Base-by-base conservation (phyloP, 2,797 vertebrate genomes). In the Hydrophis major region DNA sequence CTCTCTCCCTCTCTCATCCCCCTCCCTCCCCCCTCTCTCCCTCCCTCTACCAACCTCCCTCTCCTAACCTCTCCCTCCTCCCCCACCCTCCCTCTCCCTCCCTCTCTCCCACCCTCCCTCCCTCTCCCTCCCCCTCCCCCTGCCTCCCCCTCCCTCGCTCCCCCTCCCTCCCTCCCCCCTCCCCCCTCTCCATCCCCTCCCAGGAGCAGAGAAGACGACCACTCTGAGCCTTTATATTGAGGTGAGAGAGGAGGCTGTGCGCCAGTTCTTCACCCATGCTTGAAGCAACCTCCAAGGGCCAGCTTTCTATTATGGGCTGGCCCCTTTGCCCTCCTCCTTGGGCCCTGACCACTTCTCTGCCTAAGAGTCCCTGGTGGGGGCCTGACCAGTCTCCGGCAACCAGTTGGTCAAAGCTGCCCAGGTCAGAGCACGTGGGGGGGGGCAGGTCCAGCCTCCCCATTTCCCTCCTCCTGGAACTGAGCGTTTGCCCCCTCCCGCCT, bases 121-220 rank as follows among this genome's bases (percentile, higher is more conserved):
- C 1, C 56, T 1, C 16, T 20, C 16, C 4, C 56, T 5, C 56
- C 1, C 56, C 4, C 56, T 18, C 4, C 4, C 14, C 18, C n/a
- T 2, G n/a, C 0, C 13, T 32, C 13, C 4, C 25, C 3, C 60
- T 3, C 42, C 42, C 42, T 42, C 42, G 3, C 42, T 42, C 42
- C 4, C 42, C 42, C 56, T 2, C 56, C 1, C 56, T 6, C 16
- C 0, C 18, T 0, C 57, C 32, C 1, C 28, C 14, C n/a, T 8
- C 16, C 3, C 74, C 74, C 1, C 20, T 5, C 18, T 1, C 11
- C n/a, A 22, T 25, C 12, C 63, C 13, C 12, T 66, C 12, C 11
- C 4, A 5, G n/a, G 18, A 57, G 16, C 55, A 57, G 32, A 47
- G 11, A 60, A 27, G 7, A 47, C 4, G 22, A 2, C 25, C 12